phyloP scores from a whole-genome alignment of 2,797 vertebrate genomes.

The Psittacula echo region DNA sequence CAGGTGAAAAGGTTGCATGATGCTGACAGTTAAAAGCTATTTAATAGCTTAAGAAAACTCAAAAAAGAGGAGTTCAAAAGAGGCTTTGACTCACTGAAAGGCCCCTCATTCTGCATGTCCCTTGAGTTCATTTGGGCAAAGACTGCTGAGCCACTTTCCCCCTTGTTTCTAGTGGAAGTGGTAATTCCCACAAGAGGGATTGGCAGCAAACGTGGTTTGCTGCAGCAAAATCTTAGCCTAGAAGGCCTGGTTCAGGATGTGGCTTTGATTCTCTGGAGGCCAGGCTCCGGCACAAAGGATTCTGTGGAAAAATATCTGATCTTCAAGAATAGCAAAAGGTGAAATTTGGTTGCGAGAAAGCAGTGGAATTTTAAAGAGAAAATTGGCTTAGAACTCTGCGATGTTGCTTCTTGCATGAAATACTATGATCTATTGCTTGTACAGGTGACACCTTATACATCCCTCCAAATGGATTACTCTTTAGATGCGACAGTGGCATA shows the following conservation, averaged over 20 bases:
- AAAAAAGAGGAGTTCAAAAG: not conserved
- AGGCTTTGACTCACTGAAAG: not conserved
- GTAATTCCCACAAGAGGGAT: not conserved
- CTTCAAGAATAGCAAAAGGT: not conserved
- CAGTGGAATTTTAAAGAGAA: not conserved
- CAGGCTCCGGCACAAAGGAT: not conserved
- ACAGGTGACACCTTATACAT: not conserved
- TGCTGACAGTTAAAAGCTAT: not conserved
- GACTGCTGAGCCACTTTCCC: not conserved
- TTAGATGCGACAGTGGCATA: not conserved
- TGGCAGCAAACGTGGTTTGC: accelerated
- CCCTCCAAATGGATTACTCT: not conserved
- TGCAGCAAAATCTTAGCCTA: not conserved
- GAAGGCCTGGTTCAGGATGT: not conserved
- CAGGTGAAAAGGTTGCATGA: not conserved
- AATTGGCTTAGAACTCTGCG: not conserved
- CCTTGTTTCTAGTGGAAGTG: not conserved
- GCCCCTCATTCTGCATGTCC: not conserved
- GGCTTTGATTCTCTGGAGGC: not conserved
- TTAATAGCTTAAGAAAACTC: not conserved
- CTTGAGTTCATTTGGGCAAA: not conserved
- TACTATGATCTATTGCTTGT: not conserved
- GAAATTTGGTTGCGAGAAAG: not conserved
- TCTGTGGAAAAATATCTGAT: not conserved
- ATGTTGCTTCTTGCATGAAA: not conserved